Base-by-base conservation (phyloP, 2,797 vertebrate genomes). In the Vireo griseus region DNA sequence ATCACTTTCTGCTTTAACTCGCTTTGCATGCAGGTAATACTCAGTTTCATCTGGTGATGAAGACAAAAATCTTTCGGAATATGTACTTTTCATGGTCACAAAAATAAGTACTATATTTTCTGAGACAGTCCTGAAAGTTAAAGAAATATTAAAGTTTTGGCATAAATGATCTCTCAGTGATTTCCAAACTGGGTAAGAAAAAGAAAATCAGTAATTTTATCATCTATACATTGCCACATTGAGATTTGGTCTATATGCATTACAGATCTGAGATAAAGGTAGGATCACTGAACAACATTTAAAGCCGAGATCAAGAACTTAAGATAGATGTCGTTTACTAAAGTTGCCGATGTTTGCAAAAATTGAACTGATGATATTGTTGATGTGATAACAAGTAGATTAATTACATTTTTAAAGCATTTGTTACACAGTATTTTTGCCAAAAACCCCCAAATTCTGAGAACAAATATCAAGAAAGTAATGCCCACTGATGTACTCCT, bases 1-100 rank as follows among this genome's bases (percentile, higher is more conserved):
- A 92, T 40, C 52, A 52, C 21, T 80, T 74, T 95, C 95, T 89
- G 35, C 72, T 88, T 93, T 96, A 71, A 58, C 73, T 91, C 50
- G 28, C 50, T 97, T 96, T 69, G 88, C 78, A 73, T 37, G 39
- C 10, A 75, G 25, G 44, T 86, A 73, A n/a, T 1, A 52, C 75
- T 89, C 95, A 25, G 8, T 63, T 90, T 94, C 96, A 73, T 79
- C 68, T 51, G 63, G 33, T 0, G 19, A 58, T 33, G 54, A 5
- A 24, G 51, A 18, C 28, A 78, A 73, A 75, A 62, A 57, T 75
- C 54, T 63, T 88, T 72, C 39, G 21, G 57, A 82, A 89, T 19
- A 26, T 57, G 35, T 44, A n/a, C 45, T 57, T 86, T 95, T 66
- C 96, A 97, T 97, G 42, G 13, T 90, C 18, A 83, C 16, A 67